These are phyloP conservation scores for Puntigrus tetrazona DNA, from an alignment of 2,113 vertebrate genomes.

Conservation along the genomic window DNA sequence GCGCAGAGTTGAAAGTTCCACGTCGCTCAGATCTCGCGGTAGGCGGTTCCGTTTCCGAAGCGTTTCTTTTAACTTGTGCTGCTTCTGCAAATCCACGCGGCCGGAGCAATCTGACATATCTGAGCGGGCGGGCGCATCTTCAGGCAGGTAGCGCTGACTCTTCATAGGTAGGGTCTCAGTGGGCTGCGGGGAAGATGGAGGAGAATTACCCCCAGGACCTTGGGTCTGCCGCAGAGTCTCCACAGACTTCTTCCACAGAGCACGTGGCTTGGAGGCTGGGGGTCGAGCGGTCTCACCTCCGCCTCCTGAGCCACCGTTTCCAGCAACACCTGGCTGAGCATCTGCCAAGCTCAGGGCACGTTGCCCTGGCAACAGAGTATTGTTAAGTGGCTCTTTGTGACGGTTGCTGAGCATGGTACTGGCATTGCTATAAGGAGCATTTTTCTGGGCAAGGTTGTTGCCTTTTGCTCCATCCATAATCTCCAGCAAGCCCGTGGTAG, in stretches of 20 bases:
- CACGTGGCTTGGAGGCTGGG: constrained; percentile 82
- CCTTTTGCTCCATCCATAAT: constrained; percentile 50
- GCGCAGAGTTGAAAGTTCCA: constrained; percentile 73
- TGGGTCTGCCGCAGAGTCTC: constrained; percentile 90
- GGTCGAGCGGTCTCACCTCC: constrained; percentile 70
- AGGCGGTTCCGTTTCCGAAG: constrained; percentile 55
- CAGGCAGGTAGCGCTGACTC: constrained; percentile 89
- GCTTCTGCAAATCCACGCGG: constrained; percentile 77
- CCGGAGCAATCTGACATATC: constrained; percentile 92
- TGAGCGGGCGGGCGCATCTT: constrained; percentile 84
- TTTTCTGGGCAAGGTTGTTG: constrained; percentile 80
- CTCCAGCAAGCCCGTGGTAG: constrained; percentile 40
- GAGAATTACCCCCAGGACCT: constrained; percentile 64
- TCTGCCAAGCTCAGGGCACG: constrained; percentile 84
- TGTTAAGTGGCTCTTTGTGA: constrained; percentile 94
- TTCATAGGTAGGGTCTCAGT: constrained; percentile 82
- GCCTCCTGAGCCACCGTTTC: constrained; percentile 80
- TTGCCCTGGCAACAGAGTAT: constrained; percentile 83
- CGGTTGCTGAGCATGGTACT: constrained; percentile 71
- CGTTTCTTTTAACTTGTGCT: constrained; percentile 83
- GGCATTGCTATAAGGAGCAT: constrained; percentile 85
- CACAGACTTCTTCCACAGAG: constrained; percentile 94
- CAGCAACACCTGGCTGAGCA: constrained; percentile 87
- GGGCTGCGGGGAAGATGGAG: constrained; percentile 60
- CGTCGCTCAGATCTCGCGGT: constrained; percentile 81